These are phyloP conservation scores for Drosophila nigromelanica DNA, from an alignment of 1,140 invertebrate genomes.

Conservation along the genomic window DNA sequence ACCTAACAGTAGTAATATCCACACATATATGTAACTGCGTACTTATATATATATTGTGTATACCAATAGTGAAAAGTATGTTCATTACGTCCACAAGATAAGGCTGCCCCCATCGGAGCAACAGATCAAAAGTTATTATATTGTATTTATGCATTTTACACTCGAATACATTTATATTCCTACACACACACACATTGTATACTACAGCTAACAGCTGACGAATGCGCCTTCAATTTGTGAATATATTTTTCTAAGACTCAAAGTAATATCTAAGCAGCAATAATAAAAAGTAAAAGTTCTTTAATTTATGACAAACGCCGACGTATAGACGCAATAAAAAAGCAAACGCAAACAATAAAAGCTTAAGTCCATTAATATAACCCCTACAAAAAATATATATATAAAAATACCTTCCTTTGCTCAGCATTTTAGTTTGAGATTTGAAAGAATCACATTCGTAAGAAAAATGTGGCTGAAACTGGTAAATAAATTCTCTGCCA, in stretches of 20 bases:
- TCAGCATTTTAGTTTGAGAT: constrained; percentile 55
- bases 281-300: constrained; percentile 34
- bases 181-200: constrained; percentile 44
- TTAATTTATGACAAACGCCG: constrained; percentile 39
- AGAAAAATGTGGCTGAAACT: not conserved
- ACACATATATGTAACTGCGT: constrained; percentile 14
- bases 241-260: constrained; percentile 51
- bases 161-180: constrained; percentile 55
- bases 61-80: constrained; percentile 40
- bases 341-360: constrained; percentile 7
- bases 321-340: constrained; percentile 52
- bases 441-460: not conserved
- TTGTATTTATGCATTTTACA: constrained; percentile 40
- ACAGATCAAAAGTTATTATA: constrained; percentile 39
- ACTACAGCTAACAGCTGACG: constrained; percentile 55
- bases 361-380: not conserved
- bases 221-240: constrained; percentile 74
- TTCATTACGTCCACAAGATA: constrained; percentile 51
- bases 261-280: constrained; percentile 15
- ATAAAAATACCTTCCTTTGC: constrained; percentile 20
- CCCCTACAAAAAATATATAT: not conserved
- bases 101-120: constrained; percentile 39
- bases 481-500: not conserved
- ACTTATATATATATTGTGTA: constrained; percentile 13
- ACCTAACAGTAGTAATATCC: constrained; percentile 38